Conservation (phyloP, 2,113 vertebrate species). For the Saguinus midas region DNA sequence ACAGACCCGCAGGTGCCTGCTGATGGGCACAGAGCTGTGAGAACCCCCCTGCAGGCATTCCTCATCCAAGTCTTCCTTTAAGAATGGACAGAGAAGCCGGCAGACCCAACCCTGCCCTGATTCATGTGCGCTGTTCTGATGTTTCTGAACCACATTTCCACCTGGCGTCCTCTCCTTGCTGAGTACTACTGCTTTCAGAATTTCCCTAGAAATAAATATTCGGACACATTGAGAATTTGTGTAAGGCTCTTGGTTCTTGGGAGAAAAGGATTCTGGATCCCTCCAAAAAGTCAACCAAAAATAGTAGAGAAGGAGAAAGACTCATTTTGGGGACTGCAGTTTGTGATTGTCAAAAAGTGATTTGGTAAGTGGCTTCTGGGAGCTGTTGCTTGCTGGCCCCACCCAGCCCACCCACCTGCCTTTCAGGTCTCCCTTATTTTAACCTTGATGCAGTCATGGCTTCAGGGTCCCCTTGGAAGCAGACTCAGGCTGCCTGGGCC, state of each 20-base stretch:
- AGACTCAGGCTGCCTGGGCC: neutral
- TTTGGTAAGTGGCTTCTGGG: neutral
- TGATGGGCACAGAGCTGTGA: neutral
- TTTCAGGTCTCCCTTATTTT: neutral
- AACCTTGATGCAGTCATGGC: neutral
- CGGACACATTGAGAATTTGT: neutral
- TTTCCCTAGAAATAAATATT: slow-evolving; percentile 22
- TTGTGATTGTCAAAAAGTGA: neutral
- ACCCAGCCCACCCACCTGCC: neutral
- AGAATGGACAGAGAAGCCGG: neutral
- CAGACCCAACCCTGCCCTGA: neutral
- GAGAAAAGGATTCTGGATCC: neutral
- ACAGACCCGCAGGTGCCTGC: neutral
- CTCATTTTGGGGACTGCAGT: too few species aligned
- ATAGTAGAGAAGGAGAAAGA: neutral
- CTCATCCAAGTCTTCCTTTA: neutral
- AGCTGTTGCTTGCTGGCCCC: neutral
- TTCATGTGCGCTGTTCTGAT: neutral
- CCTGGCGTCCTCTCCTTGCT: neutral
- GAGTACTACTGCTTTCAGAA: neutral
- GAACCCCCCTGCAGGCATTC: neutral
- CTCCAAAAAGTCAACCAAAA: neutral
- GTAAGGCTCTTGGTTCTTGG: neutral
- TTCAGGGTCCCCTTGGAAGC: neutral
- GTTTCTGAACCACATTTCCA: neutral